Conservation (phyloP, 1,140 invertebrate species). For the Drosophila eugracilis region DNA sequence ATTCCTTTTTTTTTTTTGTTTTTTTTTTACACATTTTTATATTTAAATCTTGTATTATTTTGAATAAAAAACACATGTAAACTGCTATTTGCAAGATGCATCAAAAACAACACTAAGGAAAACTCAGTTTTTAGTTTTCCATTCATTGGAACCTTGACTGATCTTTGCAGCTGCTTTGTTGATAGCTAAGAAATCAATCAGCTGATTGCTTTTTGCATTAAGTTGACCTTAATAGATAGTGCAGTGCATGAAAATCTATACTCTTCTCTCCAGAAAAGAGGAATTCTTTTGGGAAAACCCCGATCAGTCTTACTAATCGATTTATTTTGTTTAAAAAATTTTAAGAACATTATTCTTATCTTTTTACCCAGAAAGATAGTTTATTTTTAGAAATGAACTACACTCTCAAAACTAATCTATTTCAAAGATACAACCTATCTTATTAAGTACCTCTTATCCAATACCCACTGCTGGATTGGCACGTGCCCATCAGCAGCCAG, state of each 20-base stretch:
- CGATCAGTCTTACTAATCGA: too few relatives aligned
- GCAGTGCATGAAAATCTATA: neutral
- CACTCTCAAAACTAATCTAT: neutral
- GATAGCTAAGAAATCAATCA: conserved; percentile 11
- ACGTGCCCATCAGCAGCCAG: neutral
- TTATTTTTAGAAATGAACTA: neutral
- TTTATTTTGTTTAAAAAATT: too few relatives aligned
- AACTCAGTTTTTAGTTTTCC: neutral
- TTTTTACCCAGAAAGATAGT: too few relatives aligned
- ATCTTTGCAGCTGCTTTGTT: conserved; percentile 5
- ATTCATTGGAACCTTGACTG: conserved; percentile 6
- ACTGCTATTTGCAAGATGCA: conserved; percentile 11
- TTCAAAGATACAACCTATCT: too few relatives aligned
- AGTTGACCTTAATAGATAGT: conserved; percentile 12
- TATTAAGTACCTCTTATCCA: neutral
- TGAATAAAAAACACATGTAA: conserved; percentile 3
- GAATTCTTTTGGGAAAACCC: too few relatives aligned
- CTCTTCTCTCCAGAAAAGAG: neutral
- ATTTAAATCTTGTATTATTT: conserved; percentile 14
- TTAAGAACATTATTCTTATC: too few relatives aligned
- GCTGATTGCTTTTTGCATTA: conserved; percentile 13
- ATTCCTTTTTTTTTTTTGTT: neutral
- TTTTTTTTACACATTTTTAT: conserved; percentile 2
- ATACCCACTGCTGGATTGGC: neutral
- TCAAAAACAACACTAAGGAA: neutral